These are phyloP conservation scores for Clitarchus hookeri DNA, from an alignment of 2,888 invertebrate species.

Conservation along the genomic window DNA sequence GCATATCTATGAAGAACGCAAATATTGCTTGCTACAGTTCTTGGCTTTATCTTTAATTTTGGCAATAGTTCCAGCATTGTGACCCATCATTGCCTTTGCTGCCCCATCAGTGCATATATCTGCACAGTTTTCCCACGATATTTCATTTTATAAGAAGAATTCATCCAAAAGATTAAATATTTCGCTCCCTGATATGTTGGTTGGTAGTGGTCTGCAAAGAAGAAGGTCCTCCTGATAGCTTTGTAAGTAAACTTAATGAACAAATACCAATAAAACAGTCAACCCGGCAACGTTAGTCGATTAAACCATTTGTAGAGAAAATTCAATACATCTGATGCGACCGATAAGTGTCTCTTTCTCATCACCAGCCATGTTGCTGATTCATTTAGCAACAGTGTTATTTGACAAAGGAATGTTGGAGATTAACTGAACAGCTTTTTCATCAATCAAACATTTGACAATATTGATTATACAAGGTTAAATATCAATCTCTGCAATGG, in stretches of 20 bases:
- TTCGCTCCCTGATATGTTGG: background rate
- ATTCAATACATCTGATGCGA: background rate
- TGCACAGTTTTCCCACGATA: background rate
- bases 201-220: background rate
- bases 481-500: background rate
- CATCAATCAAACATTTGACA: background rate
- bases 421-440: background rate
- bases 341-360: background rate
- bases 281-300: too few species aligned
- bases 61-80: too few species aligned
- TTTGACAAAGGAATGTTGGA: background rate
- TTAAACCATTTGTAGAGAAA: background rate
- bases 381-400: background rate
- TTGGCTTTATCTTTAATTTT: too few species aligned
- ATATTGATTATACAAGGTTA: background rate
- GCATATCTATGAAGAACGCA: too few species aligned
- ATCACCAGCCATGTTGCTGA: background rate
- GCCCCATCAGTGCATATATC: background rate
- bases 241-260: background rate
- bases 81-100: too few species aligned
- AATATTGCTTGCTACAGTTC: too few species aligned
- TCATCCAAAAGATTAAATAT: background rate
- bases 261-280: background rate
- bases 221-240: slow-evolving; percentile 16
- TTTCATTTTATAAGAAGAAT: background rate